Conservation (phyloP, 2,113 vertebrate species). For the Calidris pygmaea region DNA sequence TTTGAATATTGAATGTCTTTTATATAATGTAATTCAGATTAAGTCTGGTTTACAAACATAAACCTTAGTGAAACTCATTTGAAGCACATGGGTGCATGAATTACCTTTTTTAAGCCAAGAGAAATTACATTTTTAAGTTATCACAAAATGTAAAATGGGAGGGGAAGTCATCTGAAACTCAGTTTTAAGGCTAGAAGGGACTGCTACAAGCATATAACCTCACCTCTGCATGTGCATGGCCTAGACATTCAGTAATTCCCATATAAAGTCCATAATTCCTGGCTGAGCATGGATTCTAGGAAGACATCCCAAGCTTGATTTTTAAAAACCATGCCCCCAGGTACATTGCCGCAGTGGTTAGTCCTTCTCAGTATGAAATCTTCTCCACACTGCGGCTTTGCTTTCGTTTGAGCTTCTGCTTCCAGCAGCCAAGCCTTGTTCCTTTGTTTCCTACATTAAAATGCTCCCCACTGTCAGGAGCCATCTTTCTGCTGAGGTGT, state of each 20-base stretch:
- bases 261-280: not conserved
- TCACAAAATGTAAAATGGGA: not conserved
- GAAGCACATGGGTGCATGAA: not conserved
- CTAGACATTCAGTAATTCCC: not conserved
- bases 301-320: not conserved
- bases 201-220: not conserved
- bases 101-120: not conserved
- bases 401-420: not conserved
- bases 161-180: not conserved
- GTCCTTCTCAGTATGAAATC: not conserved
- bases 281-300: not conserved
- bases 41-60: slow-evolving; percentile 35
- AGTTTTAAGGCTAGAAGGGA: not conserved
- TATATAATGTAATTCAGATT: slow-evolving; percentile 16
- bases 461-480: not conserved
- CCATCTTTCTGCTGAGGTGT: not conserved
- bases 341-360: not conserved
- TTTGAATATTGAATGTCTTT: slow-evolving; percentile 24
- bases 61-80: not conserved
- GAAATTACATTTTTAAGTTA: not conserved
- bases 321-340: not conserved
- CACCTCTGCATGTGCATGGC: accelerated
- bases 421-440: not conserved
- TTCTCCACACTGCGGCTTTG: not conserved
- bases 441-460: not conserved